A percentile compares a stretch with the other conserved stretches of the same genome.
Evolutionary conservation across 2,888 invertebrate genomes (phyloP).

Genomic region (Coelinius sp.): DNA sequence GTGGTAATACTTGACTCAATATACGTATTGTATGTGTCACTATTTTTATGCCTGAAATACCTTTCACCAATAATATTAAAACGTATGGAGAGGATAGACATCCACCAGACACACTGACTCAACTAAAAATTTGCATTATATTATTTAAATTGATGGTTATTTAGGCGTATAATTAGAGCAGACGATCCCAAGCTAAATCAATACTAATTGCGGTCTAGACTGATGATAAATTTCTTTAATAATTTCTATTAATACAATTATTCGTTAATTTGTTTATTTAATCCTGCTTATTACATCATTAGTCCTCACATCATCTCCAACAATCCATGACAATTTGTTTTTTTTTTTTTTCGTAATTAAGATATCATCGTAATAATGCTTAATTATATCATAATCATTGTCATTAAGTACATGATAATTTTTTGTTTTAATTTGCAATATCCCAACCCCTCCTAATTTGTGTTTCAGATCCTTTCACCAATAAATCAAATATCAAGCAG

Average conservation of each 20-base stretch:
- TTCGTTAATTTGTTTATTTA: neutral
- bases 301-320: too few species aligned
- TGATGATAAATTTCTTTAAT: neutral
- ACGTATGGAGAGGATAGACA: slow-evolving; percentile 49
- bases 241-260: neutral
- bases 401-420: slow-evolving; percentile 32
- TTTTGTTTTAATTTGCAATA: slow-evolving; percentile 65
- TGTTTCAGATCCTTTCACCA: slow-evolving; percentile 63
- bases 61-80: slow-evolving; percentile 65
- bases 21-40: slow-evolving; percentile 60
- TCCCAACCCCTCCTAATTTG: slow-evolving; percentile 68
- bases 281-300: slow-evolving; percentile 6
- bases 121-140: neutral
- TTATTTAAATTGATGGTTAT: neutral
- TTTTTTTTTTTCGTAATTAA: neutral
- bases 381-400: slow-evolving; percentile 21
- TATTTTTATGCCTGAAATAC: slow-evolving; percentile 61
- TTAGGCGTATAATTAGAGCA: slow-evolving; percentile 17
- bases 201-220: slow-evolving; percentile 52
- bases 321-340: too few species aligned
- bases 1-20: slow-evolving; percentile 20
- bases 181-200: slow-evolving; percentile 44
- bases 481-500: slow-evolving; percentile 39
- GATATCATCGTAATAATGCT: slow-evolving; percentile 9
- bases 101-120: slow-evolving; percentile 26